Conservation (phyloP, 2,113 vertebrate species). For the Podiceps cristatus region DNA sequence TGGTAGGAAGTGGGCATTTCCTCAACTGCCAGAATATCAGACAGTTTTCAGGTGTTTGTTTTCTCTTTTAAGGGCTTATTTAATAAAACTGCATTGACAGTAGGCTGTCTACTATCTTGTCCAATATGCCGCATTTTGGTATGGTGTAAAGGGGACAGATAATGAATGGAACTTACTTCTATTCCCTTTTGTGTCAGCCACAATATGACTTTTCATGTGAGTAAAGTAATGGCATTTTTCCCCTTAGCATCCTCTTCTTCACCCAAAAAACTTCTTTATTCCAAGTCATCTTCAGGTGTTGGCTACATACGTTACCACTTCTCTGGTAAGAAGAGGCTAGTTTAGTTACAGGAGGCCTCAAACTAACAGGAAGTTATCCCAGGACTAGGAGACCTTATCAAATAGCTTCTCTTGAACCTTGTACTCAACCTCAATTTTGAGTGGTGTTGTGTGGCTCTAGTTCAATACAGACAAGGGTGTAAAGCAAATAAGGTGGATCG, state of each 20-base stretch:
- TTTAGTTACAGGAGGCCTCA: neutral
- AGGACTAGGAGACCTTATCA: neutral
- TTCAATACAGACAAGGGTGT: neutral
- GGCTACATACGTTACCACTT: neutral
- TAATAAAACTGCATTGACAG: neutral
- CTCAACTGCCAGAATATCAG: neutral
- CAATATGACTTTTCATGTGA: neutral
- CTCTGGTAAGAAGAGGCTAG: neutral
- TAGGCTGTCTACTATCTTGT: neutral
- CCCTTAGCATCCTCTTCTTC: neutral
- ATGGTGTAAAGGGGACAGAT: neutral
- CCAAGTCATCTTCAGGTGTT: neutral
- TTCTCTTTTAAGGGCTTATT: constrained; percentile 32
- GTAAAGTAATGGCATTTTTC: neutral
- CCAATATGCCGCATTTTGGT: neutral
- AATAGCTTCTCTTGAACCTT: neutral
- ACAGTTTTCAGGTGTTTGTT: constrained; percentile 22
- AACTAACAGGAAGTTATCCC: neutral
- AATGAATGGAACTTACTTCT: neutral
- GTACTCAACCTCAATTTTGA: neutral
- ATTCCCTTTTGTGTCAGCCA: neutral
- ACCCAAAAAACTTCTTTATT: neutral
- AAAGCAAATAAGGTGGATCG: neutral
- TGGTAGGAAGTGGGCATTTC: neutral
- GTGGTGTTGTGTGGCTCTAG: neutral